Evolutionary conservation across 1,140 invertebrate genomes (phyloP).

Genomic region (Aricia agestis): DNA sequence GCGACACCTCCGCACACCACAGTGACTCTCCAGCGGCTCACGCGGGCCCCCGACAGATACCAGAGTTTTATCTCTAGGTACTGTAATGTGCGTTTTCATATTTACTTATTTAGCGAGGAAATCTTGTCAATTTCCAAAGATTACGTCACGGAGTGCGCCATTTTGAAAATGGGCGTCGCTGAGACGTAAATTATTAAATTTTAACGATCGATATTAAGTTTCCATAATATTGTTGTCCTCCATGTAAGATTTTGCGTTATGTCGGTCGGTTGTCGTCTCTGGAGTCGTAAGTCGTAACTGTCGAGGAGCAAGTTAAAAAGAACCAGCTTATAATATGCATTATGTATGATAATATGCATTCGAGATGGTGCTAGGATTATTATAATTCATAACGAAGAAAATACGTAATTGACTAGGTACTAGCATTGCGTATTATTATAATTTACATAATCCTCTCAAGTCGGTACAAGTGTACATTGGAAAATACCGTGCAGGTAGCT

Average conservation of each 20-base stretch:
- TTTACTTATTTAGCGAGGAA: neutral
- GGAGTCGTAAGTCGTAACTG: too few relatives aligned
- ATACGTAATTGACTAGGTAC: too few relatives aligned
- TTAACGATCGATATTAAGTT: slow-evolving; percentile 11
- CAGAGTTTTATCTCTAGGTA: neutral
- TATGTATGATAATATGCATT: too few relatives aligned
- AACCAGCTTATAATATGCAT: too few relatives aligned
- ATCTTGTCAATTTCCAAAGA: slow-evolving; percentile 14
- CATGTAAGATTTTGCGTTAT: neutral
- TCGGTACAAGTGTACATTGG: too few relatives aligned
- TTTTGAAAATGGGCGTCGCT: slow-evolving; percentile 48
- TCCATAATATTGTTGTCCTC: neutral
- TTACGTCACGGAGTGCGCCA: slow-evolving; percentile 36
- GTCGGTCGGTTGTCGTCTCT: too few relatives aligned
- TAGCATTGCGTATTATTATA: too few relatives aligned
- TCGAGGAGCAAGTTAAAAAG: too few relatives aligned
- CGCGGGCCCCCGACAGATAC: neutral
- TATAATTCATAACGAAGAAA: too few relatives aligned
- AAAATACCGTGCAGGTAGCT: too few relatives aligned
- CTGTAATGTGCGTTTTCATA: neutral
- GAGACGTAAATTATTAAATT: slow-evolving; percentile 6
- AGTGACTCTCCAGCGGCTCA: neutral
- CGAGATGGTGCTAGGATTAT: too few relatives aligned
- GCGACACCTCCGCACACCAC: neutral
- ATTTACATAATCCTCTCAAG: too few relatives aligned